Evolutionary conservation across 2,113 vertebrate genomes (phyloP), one percentile per base, ranked within the genome.

Genomic region (Cervus canadensis): DNA sequence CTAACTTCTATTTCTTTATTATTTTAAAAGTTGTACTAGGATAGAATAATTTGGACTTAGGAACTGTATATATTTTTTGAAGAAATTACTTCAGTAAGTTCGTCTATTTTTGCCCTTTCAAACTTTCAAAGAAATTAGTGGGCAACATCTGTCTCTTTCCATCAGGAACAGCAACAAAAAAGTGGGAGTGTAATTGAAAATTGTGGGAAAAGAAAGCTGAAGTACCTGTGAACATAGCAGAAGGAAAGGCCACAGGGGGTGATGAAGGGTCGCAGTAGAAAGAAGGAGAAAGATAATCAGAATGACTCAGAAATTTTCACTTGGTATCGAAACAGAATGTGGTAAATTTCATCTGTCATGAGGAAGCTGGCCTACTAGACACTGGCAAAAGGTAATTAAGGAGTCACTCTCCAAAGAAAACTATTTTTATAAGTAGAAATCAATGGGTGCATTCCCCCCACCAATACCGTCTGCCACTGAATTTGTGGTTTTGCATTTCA

Each of bases 271-370:
- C 94, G 40, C 79, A 97, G 64, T 60, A 93, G 89, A 98, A 97
- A 95, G 88, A 54, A 97, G 84, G 64, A 95, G 93, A 96, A 95
- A 94, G 54, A 60, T 95, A 95, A 98, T 97, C 95, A 97, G 87
- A 97, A 43, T 97, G 97, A 97, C 96, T 98, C 17, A 12, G 82
- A 97, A 96, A 97, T 94, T 60, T 96, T 96, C 92, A 90, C 59
- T 95, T 89, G 91, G n/a, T 91, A 62, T 91, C 0, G 1, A 97
- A 97, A 96, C 91, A 97, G 95, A 97, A 92, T 85, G 76, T 91
- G 76, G 89, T 94, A 95, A 94, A 98, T 95, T 92, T 96, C 89
- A 95, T 82, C 89, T 90, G 59, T 90, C 93, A 78, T 30, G 62
- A 97, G 94, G 89, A 96, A 94, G 60, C 82, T 95, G 89, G 62